Base-by-base conservation (phyloP, 2,888 invertebrate genomes). In the Junonia oenone region DNA sequence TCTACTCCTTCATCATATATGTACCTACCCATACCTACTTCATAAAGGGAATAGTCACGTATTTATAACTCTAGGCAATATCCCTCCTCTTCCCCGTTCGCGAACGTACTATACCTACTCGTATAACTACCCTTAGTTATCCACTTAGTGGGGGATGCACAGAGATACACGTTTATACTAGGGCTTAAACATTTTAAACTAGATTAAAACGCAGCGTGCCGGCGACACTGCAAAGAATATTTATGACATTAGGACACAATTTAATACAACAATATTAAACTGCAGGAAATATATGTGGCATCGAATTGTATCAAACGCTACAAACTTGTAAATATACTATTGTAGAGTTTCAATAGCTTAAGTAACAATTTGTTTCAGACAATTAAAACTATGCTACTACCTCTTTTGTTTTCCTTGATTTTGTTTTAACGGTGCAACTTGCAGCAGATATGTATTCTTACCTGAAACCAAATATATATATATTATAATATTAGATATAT, bases 201-300 rank as follows among this genome's bases (percentile, higher is more conserved):
- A 15, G 14, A 15, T 33, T 15, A 9, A 11, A 22, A 13, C 33
- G 14, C 14, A 8, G 26, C 31, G 26, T 33, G 33, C 31, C 19
- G 22, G 45, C n/a, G 15, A 19, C 13, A 8, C 47, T 5, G 40
- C 31, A 13, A 33, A 31, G 6, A 13, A 13, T 37, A 45, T 37
- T 15, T 27, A 45, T 35, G 15, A n/a, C 15, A 27, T 19, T 27
- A 45, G 22, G 15, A n/a, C 15, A 27, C 13, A 33, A 27, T 22
- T 13, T 2, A 22, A 13, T 13, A 27, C 35, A 35, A 37, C 37
- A 38, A 35, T 17, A n/a, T 5, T 37, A 27, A 17, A 37, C 26
- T 53, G 13, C 31, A 40, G 22, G 38, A 33, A 38, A 47, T 40
- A 31, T 40, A 29, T 9, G 31, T 40, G 38, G 47, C 31, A 53